Evolutionary conservation across 1,140 invertebrate genomes (phyloP), one percentile per base, ranked within the genome.

Genomic region (Acromyrmex charruanus): DNA sequence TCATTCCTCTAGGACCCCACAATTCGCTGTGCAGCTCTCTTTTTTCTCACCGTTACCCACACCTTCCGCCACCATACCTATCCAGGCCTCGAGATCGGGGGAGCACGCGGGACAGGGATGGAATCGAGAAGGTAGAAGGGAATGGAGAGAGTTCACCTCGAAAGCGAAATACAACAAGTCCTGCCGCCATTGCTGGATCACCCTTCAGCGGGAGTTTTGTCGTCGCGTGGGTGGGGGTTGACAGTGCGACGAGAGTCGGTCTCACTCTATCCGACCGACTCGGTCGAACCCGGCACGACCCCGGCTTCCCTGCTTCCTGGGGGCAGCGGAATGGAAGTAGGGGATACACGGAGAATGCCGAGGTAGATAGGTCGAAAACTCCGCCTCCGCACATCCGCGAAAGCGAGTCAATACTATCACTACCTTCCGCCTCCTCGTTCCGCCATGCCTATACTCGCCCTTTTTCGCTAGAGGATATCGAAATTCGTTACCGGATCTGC

Each of bases 141-240:
- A 88, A 86, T 77, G 91, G 89, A 87, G 58, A 84, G 69, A 84
- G 86, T 77, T 91, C 85, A 89, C 69, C 87, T 91, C 85, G 89
- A 90, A 91, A 92, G 92, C 87, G 87, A 95, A 95, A 95, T 95
- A 95, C 93, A 95, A 95, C 94, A 95, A 95, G 94, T 95, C 94
- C 92, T 91, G 94, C 87, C 95, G 95, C 95, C 95, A 95, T 95
- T 95, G 95, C 94, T 95, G 93, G 91, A 79, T 94, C 94, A 93
- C 91, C 93, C 93, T 94, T 93, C 94, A 91, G 86, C 92, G 90
- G 91, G 92, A 94, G 91, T 94, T 94, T 94, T 92, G 93, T 93
- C 91, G 87, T 88, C 59, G 90, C 80, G 90, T 82, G 87, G 89
- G 87, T 87, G 84, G 86, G 71, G 86, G 69, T 75, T 84, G 86